Evolutionary conservation across 2,113 vertebrate genomes (phyloP).

Genomic region (Caretta caretta): DNA sequence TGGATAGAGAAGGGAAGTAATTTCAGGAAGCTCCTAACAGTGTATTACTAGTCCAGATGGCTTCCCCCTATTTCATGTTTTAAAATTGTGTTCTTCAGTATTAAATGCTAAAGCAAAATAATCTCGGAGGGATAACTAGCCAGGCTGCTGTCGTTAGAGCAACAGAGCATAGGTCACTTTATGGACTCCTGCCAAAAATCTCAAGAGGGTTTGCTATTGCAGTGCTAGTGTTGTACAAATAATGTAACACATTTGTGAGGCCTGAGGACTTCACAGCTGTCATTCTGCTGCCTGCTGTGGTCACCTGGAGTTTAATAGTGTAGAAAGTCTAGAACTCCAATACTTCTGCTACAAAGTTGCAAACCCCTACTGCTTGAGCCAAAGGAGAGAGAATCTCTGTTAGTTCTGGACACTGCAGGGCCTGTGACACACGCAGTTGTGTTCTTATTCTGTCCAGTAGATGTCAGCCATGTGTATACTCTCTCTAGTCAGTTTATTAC

Average conservation of each 20-base stretch:
- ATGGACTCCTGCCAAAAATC: background rate
- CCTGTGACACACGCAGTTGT: background rate
- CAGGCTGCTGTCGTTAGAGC: background rate
- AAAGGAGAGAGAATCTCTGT: background rate
- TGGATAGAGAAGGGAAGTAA: background rate
- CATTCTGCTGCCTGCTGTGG: background rate
- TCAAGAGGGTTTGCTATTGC: background rate
- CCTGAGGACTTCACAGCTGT: background rate
- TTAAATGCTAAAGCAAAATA: background rate
- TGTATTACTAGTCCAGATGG: conserved; percentile 58
- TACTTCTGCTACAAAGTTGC: background rate
- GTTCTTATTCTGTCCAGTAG: background rate
- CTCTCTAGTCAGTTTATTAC: background rate
- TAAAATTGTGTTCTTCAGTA: conserved; percentile 36
- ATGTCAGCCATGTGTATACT: background rate
- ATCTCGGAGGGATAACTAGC: background rate
- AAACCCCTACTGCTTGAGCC: background rate
- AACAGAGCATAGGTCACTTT: background rate
- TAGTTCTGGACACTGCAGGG: background rate
- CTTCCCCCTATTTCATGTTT: conserved; percentile 16
- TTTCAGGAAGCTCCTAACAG: conserved; percentile 55
- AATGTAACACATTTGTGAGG: background rate
- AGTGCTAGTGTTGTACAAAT: background rate
- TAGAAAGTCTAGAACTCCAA: background rate
- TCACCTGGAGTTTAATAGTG: background rate